These are phyloP conservation scores for Icerya purchasi DNA, from an alignment of 2,888 invertebrate genomes.

Conservation along the genomic window DNA sequence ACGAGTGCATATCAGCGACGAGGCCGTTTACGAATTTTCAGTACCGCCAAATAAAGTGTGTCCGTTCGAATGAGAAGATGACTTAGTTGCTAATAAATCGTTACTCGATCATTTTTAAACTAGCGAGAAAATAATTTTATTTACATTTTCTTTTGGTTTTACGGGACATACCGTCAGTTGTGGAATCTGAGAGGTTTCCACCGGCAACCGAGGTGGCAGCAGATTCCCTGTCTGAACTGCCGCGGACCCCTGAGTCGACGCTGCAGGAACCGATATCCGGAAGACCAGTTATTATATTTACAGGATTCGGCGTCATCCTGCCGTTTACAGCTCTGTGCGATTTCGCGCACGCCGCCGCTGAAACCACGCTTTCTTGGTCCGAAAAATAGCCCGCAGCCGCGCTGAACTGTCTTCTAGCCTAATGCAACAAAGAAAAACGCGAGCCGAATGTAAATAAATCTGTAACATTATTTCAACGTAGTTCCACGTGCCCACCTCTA, in stretches of 20 bases:
- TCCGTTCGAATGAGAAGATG: too few species aligned
- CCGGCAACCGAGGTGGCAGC: slow-evolving; percentile 55
- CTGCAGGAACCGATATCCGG: slow-evolving; percentile 65
- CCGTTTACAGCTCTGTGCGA: slow-evolving; percentile 29
- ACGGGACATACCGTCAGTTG: slow-evolving; percentile 47
- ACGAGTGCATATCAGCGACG: too few species aligned
- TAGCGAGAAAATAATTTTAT: too few species aligned
- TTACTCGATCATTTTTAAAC: too few species aligned
- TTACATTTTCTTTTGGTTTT: not conserved
- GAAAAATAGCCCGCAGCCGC: slow-evolving; percentile 52
- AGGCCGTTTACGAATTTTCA: too few species aligned
- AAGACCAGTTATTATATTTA: slow-evolving; percentile 21
- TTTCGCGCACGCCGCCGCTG: slow-evolving; percentile 26
- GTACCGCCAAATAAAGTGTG: too few species aligned
- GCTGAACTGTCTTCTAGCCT: slow-evolving; percentile 47
- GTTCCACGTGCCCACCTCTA: not conserved
- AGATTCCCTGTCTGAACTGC: slow-evolving; percentile 59
- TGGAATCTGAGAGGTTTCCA: slow-evolving; percentile 58
- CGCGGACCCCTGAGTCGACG: slow-evolving; percentile 65
- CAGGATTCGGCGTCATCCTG: slow-evolving; percentile 23
- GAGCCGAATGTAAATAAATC: not conserved
- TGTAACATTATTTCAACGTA: not conserved
- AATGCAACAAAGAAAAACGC: slow-evolving; percentile 13
- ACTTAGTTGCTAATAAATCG: too few species aligned
- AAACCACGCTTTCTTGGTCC: slow-evolving; percentile 61